A percentile compares a stretch with the other conserved stretches of the same genome.
Evolutionary conservation across 53 echinoderm and acorn worm genomes (phyloP).

Genomic region (Zoroaster sp.): DNA sequence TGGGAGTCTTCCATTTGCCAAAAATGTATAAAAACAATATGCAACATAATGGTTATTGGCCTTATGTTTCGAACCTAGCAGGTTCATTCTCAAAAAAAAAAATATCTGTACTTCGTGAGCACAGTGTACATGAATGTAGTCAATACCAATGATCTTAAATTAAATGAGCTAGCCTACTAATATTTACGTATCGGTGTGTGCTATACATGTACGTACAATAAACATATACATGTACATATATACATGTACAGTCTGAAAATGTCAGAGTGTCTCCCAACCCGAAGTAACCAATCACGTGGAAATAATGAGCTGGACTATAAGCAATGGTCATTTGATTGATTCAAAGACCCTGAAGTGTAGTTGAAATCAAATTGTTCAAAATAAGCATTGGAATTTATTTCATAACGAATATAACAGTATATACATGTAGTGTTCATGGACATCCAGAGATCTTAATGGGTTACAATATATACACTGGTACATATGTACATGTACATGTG

Average conservation of each 20-base stretch:
- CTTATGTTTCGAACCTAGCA: too few relatives aligned
- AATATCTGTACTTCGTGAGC: too few relatives aligned
- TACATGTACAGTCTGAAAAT: neutral
- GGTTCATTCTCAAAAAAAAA: too few relatives aligned
- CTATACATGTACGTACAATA: too few relatives aligned
- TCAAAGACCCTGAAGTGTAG: neutral
- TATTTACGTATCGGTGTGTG: too few relatives aligned
- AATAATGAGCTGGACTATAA: neutral
- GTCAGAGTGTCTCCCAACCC: constrained; percentile 17
- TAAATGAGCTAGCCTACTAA: constrained; percentile 14
- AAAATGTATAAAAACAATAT: too few relatives aligned
- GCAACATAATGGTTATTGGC: too few relatives aligned
- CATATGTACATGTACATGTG: neutral
- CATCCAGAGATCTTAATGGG: too few relatives aligned
- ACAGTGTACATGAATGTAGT: neutral
- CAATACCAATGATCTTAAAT: constrained; percentile 14
- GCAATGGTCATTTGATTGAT: neutral
- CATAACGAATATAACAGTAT: too few relatives aligned
- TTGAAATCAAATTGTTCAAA: neutral
- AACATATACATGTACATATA: neutral
- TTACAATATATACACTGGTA: too few relatives aligned
- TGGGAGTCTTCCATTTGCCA: too few relatives aligned
- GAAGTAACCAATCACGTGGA: constrained; percentile 17
- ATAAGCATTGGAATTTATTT: too few relatives aligned
- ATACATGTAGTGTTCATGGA: neutral